Evolutionary conservation across 2,888 invertebrate species (phyloP), one percentile per base, ranked within the genome.

Genomic region (Limnephilus rhombicus): DNA sequence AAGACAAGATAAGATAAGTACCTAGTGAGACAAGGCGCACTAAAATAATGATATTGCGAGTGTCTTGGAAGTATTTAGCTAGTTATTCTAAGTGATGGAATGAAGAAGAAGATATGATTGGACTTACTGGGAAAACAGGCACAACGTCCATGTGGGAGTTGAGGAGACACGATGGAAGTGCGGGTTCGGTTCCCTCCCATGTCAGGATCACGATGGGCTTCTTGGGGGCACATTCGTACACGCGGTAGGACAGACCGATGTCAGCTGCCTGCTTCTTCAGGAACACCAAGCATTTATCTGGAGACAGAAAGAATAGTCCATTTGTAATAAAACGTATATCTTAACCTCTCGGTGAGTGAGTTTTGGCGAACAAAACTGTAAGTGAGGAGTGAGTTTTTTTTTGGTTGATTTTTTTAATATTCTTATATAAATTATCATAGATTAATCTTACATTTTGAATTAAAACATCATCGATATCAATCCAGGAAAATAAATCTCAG

Each of bases 91-190:
- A 18, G 68, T 9, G 9, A 9, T 68, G n/a, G n/a, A 68, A 68
- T n/a, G 24, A 68, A 2, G 2, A 68, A 82, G 34, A 82, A 13
- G 34, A 82, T 3, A 31, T 31, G 31, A 85, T 24, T 85, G 29
- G 37, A 94, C 96, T 97, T 96, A 99, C 98, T 93, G 97, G 97
- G 95, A 98, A 99, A 0, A 99, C 99, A 11, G 99, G 99, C 1
- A 99, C 99, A 3, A 99, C 99, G 95, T 99, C 99, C 97, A 98
- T 99, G 94, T 99, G 99, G 9, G 99, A 99, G 95, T 99, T 99
- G 37, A 99, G 96, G 94, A 99, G 95, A 92, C 99, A 96, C 0
- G 98, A 95, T 7, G 98, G 97, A 91, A 98, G 95, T 0, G 96
- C 94, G 1, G 98, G 98, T 80, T 98, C 96, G 1, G 96, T 96